These are phyloP conservation scores for Drosophila eohydei DNA, from an alignment of 2,888 invertebrate genomes.

Conservation along the genomic window DNA sequence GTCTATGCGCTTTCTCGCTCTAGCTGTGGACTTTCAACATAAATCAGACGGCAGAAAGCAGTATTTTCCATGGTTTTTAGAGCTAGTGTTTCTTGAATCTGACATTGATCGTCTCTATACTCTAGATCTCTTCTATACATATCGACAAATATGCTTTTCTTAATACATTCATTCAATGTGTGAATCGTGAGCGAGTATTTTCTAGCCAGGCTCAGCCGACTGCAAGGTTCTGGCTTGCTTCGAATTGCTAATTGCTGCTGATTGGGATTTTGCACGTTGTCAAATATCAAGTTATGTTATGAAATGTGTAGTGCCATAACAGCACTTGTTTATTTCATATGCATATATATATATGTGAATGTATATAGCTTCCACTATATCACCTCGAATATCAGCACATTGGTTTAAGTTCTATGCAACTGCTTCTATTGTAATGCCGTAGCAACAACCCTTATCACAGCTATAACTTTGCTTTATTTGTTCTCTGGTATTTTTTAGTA, in stretches of 20 bases:
- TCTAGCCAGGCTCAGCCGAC: background rate
- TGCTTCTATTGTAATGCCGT: background rate
- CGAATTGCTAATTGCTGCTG: background rate
- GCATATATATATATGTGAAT: background rate
- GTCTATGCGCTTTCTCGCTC: background rate
- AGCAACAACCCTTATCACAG: background rate
- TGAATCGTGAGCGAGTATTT: background rate
- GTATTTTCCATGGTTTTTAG: no score
- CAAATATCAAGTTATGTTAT: conserved; percentile 21
- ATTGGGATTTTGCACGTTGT: conserved; percentile 12
- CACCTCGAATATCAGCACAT: conserved; percentile 1
- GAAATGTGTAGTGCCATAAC: conserved; percentile 9
- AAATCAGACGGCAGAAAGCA: no score
- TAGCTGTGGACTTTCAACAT: background rate
- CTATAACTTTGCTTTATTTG: background rate
- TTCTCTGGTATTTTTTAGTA: background rate
- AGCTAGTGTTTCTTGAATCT: no score
- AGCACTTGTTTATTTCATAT: conserved; percentile 3
- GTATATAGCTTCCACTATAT: background rate
- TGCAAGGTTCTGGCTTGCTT: background rate
- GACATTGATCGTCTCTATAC: background rate
- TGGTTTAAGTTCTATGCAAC: background rate
- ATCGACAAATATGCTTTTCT: background rate
- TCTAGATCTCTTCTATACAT: background rate
- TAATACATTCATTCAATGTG: no score